A percentile compares a stretch with the other conserved stretches of the same genome.
Evolutionary conservation across 2,888 invertebrate species (phyloP).

Genomic region (Callosobruchus maculatus): DNA sequence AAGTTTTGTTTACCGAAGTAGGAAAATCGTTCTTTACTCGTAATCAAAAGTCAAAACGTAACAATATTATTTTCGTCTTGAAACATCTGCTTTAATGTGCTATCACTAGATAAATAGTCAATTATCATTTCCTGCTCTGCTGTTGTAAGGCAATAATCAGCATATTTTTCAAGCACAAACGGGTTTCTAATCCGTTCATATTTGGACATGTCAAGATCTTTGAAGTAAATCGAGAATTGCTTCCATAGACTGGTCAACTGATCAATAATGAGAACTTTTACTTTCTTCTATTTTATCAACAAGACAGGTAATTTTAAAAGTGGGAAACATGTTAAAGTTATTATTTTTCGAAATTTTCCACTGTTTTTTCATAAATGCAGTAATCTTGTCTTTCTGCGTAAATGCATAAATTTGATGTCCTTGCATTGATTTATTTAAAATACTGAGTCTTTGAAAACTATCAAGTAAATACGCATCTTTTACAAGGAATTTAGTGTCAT

Average conservation of each 20-base stretch:
- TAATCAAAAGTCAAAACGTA: not conserved
- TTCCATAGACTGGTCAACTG: slow-evolving; percentile 4
- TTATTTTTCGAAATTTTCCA: not conserved
- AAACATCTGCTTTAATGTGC: slow-evolving; percentile 7
- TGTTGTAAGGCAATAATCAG: slow-evolving; percentile 2
- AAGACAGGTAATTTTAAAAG: slow-evolving; percentile 2
- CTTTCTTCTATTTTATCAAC: slow-evolving; percentile 2
- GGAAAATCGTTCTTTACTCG: slow-evolving; percentile 3
- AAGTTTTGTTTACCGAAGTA: not conserved
- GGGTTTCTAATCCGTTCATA: slow-evolving; percentile 5
- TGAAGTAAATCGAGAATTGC: slow-evolving; percentile 3
- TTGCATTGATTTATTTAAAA: too few species aligned
- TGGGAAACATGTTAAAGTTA: not conserved
- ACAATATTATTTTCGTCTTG: slow-evolving; percentile 7
- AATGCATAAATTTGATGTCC: not conserved
- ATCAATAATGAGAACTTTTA: slow-evolving; percentile 6
- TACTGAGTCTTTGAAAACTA: too few species aligned
- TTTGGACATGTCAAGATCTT: slow-evolving; percentile 2
- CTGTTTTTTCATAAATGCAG: not conserved
- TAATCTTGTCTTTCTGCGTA: slow-evolving; percentile 2
- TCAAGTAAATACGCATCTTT: too few species aligned
- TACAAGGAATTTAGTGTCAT: too few species aligned
- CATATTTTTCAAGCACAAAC: slow-evolving; percentile 4
- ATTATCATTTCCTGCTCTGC: slow-evolving; percentile 5
- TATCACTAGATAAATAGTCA: slow-evolving; percentile 8